These are phyloP conservation scores for Trematocara variabile DNA, from an alignment of 2,113 vertebrate species.

Conservation along the genomic window DNA sequence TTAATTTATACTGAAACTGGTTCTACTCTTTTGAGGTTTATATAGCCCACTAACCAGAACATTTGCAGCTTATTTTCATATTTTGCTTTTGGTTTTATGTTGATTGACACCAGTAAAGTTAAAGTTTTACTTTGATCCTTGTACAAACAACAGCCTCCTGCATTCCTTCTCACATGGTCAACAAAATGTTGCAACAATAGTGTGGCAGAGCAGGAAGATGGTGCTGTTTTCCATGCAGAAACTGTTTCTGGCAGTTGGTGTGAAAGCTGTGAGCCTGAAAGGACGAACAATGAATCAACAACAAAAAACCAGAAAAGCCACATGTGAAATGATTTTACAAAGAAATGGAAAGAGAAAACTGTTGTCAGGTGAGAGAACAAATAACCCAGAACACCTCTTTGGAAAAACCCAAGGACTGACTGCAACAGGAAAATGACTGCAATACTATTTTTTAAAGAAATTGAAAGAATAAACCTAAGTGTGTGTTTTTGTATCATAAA, in stretches of 20 bases:
- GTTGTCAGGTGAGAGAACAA: neutral
- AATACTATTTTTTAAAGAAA: neutral
- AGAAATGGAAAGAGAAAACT: neutral
- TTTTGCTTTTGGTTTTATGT: too few species aligned
- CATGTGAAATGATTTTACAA: neutral
- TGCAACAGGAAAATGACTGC: neutral
- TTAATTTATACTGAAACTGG: too few species aligned
- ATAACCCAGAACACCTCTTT: neutral
- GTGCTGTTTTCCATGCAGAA: neutral
- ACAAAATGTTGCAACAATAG: neutral
- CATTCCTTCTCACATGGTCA: neutral
- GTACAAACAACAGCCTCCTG: neutral
- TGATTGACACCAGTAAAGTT: too few species aligned
- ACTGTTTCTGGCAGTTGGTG: neutral
- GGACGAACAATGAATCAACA: neutral
- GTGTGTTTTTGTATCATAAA: neutral
- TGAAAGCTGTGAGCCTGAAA: neutral
- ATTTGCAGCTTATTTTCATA: too few species aligned
- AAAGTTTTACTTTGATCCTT: neutral
- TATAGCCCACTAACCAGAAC: too few species aligned
- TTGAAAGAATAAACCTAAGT: neutral
- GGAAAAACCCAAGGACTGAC: neutral
- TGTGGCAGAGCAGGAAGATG: neutral
- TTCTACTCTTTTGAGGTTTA: too few species aligned
- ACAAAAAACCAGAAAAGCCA: neutral